Evolutionary conservation across 2,888 invertebrate genomes (phyloP).

Genomic region (Nomada goodeniana): DNA sequence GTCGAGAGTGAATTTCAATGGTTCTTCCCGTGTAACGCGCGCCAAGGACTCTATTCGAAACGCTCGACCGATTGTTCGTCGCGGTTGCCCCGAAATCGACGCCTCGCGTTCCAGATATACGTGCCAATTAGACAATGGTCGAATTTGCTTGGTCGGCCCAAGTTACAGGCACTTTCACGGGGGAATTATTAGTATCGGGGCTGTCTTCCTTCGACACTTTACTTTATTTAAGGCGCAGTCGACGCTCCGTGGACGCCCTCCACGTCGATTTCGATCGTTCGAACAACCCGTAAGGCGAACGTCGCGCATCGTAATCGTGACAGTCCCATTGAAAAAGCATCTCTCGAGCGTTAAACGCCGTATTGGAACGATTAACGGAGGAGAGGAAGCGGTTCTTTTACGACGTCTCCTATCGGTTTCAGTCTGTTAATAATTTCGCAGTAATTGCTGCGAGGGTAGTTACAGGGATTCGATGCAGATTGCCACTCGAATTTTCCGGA

Average conservation of each 20-base stretch:
- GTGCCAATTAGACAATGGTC: conserved; percentile 44
- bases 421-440: conserved; percentile 51
- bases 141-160: conserved; percentile 35
- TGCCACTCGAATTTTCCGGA: conserved; percentile 23
- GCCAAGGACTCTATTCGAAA: conserved; percentile 21
- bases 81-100: not conserved
- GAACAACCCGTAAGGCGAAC: not conserved
- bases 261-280: not conserved
- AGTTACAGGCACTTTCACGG: conserved; percentile 26
- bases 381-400: conserved; percentile 24
- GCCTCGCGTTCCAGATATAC: conserved; percentile 2
- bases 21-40: not conserved
- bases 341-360: conserved; percentile 17
- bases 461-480: conserved; percentile 30
- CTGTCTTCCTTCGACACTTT: conserved; percentile 7
- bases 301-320: not conserved
- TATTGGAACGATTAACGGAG: conserved; percentile 7
- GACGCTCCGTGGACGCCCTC: not conserved
- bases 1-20: too few relatives aligned
- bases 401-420: not conserved
- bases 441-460: conserved; percentile 33
- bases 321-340: not conserved
- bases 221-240: conserved; percentile 20
- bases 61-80: not conserved
- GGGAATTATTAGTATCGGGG: conserved; percentile 22